Evolutionary conservation across 2,113 vertebrate species (phyloP), one percentile per base, ranked within the genome.

Genomic region (Takifugu flavidus): DNA sequence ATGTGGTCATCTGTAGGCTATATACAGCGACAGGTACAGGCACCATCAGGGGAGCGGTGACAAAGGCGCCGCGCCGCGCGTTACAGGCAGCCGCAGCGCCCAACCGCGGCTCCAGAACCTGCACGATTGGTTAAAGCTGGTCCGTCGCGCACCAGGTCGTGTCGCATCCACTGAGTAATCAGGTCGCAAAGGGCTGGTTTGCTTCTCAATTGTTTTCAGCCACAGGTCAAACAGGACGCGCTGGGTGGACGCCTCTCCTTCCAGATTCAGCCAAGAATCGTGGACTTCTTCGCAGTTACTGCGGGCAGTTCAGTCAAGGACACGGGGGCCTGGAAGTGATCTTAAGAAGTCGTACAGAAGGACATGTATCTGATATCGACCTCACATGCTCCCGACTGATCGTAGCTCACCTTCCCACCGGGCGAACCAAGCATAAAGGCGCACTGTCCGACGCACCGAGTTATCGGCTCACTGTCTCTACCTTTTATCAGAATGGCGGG

Each of bases 321-420:
- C 88, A 72, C 70, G 49, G 64, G 59, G 69, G 44, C 57, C 66
- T 60, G 77, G 70, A 43, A 75, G 55, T 55, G 64, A 67, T 54
- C 61, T 62, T 39, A 72, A 81, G 54, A 72, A 82, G 69, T 66
- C 34, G 75, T 70, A 62, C 75, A 82, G 67, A 82, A 70, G 86
- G 89, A 86, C 84, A 91, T 91, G 87, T 85, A 84, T 86, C 82
- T 82, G 67, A 75, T 64, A 86, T 80, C 84, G 80, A 88, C 78
- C 75, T 83, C 86, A 70, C 85, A 89, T 84, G 88, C 87, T 81
- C 87, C 85, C 68, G 82, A 88, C 85, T 89, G 82, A 89, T 82
- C 78, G 62, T 52, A 64, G 77, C 84, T 84, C 82, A 75, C 71
- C 79, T 74, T 65, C 69, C 77, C 76, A 74, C 61, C 55, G 75